Base-by-base conservation (phyloP, 1,140 invertebrate species). In the Drosophila chauvacae region DNA sequence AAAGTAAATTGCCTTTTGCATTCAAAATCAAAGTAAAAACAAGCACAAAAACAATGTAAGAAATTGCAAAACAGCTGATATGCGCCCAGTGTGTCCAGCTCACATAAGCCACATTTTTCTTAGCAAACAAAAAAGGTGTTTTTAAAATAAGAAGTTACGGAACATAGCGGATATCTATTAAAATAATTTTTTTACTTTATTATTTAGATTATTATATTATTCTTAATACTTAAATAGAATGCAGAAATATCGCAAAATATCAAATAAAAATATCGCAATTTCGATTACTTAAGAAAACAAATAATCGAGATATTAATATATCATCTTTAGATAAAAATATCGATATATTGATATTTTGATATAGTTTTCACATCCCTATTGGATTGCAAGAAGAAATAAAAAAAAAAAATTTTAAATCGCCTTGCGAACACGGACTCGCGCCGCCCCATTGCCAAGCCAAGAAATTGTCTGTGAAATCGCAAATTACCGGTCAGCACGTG, bases 391-490 rank as follows among this genome's bases (percentile, higher is more conserved):
- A 58, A 57, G 65, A 71, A 69, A 71, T 70, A 71, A 69, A 71
- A 57, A 57, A 71, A 71, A n/a, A n/a, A n/a, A n/a, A 50, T 57
- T 69, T 57, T 55, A 41, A 70, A 41, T 41, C 51, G 69, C 63
- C 26, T 26, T 71, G 65, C 37, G 45, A 9, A 45, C 37, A 69
- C 39, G 47, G n/a, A 20, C n/a, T 20, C 30, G 10, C 51, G 18
- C 35, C 28, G 37, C 33, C 48, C 41, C 26, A 53, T 44, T 55
- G 23, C 44, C 39, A 56, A 56, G 53, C 18, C 35, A 3, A 48
- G 7, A 71, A 74, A 68, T 80, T 65, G 39, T 74, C 47, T 62
- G 85, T 78, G 69, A 90, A 81, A 78, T 78, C 55, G 35, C 45
- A 65, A 56, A 74, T 88, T 87, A 74, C 58, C 66, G 42, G 51